Conservation (phyloP, 2,888 invertebrate species). For the Platypus cylindrus region DNA sequence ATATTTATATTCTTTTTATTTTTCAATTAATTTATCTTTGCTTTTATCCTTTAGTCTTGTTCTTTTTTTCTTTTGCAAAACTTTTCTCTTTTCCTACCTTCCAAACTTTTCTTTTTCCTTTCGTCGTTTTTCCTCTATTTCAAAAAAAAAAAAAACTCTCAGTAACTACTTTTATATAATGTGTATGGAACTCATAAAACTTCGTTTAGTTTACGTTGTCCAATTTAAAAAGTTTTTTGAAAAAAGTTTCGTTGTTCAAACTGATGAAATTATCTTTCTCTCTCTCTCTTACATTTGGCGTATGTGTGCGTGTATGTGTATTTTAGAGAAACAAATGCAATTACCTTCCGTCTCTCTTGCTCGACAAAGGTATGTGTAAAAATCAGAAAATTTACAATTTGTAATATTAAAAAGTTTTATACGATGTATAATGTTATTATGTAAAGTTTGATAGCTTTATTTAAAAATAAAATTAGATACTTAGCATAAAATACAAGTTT, state of each 20-base stretch:
- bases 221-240: constrained; percentile 31
- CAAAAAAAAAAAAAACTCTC: constrained; percentile 15
- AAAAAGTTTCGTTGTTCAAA: constrained; percentile 28
- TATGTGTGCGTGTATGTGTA: no score
- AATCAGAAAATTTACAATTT: constrained; percentile 16
- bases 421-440: no score
- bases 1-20: no score
- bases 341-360: constrained; percentile 22
- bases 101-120: constrained; percentile 25
- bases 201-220: constrained; percentile 33
- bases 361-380: constrained; percentile 8
- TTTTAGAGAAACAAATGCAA: constrained; percentile 34
- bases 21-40: no score
- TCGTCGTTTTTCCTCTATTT: no score
- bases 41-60: no score
- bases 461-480: no score
- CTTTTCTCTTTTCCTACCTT: constrained; percentile 20
- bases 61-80: constrained; percentile 8
- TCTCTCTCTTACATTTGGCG: no score
- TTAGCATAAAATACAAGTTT: no score
- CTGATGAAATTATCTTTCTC: constrained; percentile 32
- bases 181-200: constrained; percentile 32
- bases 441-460: constrained; percentile 7
- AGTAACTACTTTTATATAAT: constrained; percentile 33
- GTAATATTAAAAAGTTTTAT: constrained; percentile 14